Percentiles rank a stretch among this genome's conserved stretches.
These are phyloP conservation scores for Crocuta crocuta DNA, from an alignment of 2,113 vertebrate genomes.

Conservation along the genomic window DNA sequence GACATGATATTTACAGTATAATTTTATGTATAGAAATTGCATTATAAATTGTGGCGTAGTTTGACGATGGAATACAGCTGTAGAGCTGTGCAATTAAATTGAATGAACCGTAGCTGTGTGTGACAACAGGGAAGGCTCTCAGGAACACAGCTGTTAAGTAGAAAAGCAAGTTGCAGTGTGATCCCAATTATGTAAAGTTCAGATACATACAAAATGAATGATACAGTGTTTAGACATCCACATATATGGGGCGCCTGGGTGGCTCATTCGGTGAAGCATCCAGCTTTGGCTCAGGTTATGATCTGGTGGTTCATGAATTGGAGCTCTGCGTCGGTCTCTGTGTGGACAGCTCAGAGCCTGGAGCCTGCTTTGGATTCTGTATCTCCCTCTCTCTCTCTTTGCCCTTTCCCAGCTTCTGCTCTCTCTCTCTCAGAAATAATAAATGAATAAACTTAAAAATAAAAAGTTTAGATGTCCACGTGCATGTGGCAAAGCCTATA, in stretches of 20 bases:
- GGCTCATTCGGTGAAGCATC: too few species aligned
- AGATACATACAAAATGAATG: background rate
- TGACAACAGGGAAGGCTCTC: background rate
- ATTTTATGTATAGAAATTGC: constrained; percentile 49
- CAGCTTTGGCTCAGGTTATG: too few species aligned
- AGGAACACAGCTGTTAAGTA: background rate
- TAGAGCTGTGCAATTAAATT: background rate
- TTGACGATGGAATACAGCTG: background rate
- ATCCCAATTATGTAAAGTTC: background rate
- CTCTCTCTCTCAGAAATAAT: too few species aligned
- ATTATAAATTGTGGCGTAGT: background rate
- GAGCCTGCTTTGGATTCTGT: too few species aligned
- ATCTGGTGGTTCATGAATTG: too few species aligned
- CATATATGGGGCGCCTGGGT: too few species aligned
- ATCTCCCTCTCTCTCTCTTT: too few species aligned
- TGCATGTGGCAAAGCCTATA: background rate
- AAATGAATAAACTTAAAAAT: too few species aligned
- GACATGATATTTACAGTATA: constrained; percentile 36
- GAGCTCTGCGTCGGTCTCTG: too few species aligned
- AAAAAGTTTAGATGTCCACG: background rate
- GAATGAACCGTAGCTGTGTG: background rate
- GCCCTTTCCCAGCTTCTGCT: too few species aligned
- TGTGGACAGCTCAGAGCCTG: too few species aligned
- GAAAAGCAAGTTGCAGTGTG: background rate
- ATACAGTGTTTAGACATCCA: background rate